Evolutionary conservation across 2,888 invertebrate species (phyloP), one percentile per base, ranked within the genome.

Genomic region (Netelia virgata): DNA sequence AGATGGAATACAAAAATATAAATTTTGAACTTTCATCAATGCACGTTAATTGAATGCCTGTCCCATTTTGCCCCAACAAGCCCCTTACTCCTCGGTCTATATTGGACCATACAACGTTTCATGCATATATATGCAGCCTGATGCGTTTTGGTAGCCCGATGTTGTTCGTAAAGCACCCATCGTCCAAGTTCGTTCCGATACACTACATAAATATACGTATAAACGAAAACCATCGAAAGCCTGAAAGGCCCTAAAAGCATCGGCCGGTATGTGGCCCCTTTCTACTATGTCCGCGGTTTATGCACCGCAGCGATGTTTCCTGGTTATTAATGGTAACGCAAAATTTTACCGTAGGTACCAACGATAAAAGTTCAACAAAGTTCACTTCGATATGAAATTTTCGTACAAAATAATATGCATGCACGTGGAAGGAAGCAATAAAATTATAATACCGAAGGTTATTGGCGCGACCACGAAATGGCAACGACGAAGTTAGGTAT

Each of bases 191-290:
- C 68, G 36, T 68, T 72, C 16, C 47, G 68, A 76, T 69, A 28
- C 10, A 23, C 43, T 70, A 36, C 41, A 83, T 75, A 59, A 73
- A 76, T 36, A 18, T 53, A 43, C 23, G 28, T 50, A 64, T 50
- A 72, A 43, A 55, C 59, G 66, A 57, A 80, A 80, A 80, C 47
- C 73, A n/a, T 59, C 14, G 57, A 55, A 18, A 73, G 53, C 36
- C 9, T 5, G 16, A 70, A 18, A 76, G 76, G 57, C 59, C 76
- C 70, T 82, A 82, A 82, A 82, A 82, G 82, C 82, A 76, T 82
- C 64, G 16, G 76, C 76, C 50, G 14, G 64, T 55, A 68, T 74
- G 28, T 68, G 41, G 10, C 23, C 16, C 14, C 47, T 59, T 18
- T 43, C 53, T 69, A 20, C 68, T 63, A n/a, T 55, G 61, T 3